These are phyloP conservation scores for Sphecodes monilicornis DNA, from an alignment of 2,888 invertebrate genomes.

Conservation along the genomic window DNA sequence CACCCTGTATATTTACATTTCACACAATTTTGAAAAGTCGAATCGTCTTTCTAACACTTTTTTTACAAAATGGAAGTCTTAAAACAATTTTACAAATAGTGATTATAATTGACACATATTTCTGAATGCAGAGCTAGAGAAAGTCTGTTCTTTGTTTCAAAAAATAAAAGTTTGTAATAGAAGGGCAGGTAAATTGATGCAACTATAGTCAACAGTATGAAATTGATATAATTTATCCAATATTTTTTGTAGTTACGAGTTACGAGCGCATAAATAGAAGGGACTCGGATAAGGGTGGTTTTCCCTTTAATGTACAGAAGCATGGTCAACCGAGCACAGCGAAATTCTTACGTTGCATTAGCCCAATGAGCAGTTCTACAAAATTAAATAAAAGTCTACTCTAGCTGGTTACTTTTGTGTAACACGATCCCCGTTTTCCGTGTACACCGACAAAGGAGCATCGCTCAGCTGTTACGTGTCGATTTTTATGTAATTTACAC, in stretches of 20 bases:
- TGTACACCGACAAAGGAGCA: neutral
- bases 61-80: too few species aligned
- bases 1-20: too few species aligned
- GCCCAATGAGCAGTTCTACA: neutral
- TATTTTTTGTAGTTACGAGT: slow-evolving; percentile 9
- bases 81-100: too few species aligned
- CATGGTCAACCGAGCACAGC: neutral
- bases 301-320: neutral
- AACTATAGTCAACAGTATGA: neutral
- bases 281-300: neutral
- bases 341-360: neutral
- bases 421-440: neutral
- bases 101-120: too few species aligned
- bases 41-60: too few species aligned
- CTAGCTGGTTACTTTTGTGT: neutral
- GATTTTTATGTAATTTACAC: neutral
- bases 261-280: neutral
- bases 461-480: neutral
- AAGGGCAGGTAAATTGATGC: neutral
- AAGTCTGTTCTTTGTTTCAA: too few species aligned
- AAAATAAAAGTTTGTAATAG: too few species aligned
- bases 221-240: neutral
- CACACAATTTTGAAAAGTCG: too few species aligned
- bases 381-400: neutral
- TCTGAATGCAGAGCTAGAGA: too few species aligned